Percentiles rank a stretch among this genome's conserved stretches.
phyloP scores from a whole-genome alignment of 2,113 vertebrate genomes.

The Chionomys nivalis region DNA sequence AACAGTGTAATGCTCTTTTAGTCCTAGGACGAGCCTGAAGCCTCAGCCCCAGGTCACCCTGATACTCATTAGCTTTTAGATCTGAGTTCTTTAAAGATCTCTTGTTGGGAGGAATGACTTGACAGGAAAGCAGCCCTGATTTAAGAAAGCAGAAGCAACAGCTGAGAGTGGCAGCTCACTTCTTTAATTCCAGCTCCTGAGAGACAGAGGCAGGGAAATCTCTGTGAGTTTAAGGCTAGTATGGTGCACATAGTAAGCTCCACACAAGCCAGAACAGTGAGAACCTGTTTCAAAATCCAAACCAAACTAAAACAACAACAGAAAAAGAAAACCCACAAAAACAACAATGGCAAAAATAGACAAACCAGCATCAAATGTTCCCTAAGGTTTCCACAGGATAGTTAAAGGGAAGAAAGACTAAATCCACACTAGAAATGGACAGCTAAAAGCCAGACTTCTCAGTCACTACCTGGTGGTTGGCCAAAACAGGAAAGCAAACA shows the following conservation, averaged over 20 bases:
- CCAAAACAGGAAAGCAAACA: conserved; percentile 31
- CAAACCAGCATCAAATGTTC: conserved; percentile 3
- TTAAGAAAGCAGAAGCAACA: conserved; percentile 63
- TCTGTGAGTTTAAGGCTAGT: background rate
- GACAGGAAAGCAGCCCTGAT: conserved; percentile 48
- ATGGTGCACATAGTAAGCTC: background rate
- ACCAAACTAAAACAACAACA: background rate
- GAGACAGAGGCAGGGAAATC: background rate
- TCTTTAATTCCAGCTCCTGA: background rate
- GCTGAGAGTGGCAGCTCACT: background rate
- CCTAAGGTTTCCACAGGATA: conserved; percentile 7
- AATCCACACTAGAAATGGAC: conserved; percentile 8
- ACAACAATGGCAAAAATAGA: background rate
- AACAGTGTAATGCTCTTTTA: background rate
- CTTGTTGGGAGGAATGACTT: conserved; percentile 42
- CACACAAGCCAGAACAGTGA: background rate
- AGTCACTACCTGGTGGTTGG: background rate
- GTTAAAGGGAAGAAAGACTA: conserved; percentile 44
- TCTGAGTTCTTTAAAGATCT: conserved; percentile 41
- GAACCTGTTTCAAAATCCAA: background rate
- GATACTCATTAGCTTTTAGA: conserved; percentile 14
- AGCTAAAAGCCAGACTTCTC: conserved; percentile 42
- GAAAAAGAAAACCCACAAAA: background rate
- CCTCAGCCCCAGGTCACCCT: background rate
- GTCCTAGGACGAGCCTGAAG: background rate